phyloP scores from a whole-genome alignment of 2,888 invertebrate genomes.

The Anthoptus insignis region DNA sequence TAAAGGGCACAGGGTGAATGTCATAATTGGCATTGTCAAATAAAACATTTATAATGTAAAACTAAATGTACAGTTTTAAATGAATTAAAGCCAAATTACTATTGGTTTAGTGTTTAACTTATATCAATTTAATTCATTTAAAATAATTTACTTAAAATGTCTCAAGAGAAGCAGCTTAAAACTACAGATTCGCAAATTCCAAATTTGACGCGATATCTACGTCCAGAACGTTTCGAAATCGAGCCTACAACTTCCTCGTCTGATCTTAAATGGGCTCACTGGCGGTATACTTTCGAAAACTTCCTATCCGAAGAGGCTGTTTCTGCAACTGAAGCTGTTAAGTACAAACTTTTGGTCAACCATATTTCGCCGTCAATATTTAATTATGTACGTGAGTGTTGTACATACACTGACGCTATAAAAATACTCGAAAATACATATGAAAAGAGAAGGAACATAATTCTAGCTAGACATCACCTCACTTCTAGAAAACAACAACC shows the following conservation, averaged over 20 bases:
- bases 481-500: background rate
- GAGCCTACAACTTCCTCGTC: background rate
- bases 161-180: background rate
- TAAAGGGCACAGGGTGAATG: too few relatives aligned
- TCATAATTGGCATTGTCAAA: too few relatives aligned
- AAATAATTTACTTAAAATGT: background rate
- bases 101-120: too few relatives aligned
- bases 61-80: too few relatives aligned
- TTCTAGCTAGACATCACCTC: background rate
- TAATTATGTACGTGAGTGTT: background rate
- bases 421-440: background rate
- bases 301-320: background rate
- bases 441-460: background rate
- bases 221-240: background rate
- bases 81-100: too few relatives aligned
- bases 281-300: background rate
- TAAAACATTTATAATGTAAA: too few relatives aligned
- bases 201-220: background rate
- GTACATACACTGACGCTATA: background rate
- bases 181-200: background rate
- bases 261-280: background rate
- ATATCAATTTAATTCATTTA: background rate
- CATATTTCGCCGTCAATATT: constrained; percentile 1
- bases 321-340: background rate
- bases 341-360: constrained; percentile 4